phyloP scores from a whole-genome alignment of 2,888 invertebrate genomes.

The Parochlus steinenii region DNA sequence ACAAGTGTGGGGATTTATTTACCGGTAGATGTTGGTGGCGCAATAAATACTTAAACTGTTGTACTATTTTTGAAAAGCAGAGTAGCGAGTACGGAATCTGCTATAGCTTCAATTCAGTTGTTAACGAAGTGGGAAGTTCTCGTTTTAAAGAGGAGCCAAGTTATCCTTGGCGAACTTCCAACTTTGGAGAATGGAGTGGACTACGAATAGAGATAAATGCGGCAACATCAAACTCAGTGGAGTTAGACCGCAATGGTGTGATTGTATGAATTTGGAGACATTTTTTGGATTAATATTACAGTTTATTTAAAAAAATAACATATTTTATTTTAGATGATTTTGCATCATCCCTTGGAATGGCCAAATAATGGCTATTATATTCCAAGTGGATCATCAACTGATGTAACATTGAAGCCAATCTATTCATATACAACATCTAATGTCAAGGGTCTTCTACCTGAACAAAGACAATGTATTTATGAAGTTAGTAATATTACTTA shows the following conservation, averaged over 20 bases:
- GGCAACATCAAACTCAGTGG: conserved; percentile 10
- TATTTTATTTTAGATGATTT: neutral
- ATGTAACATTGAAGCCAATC: neutral
- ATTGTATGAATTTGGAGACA: neutral
- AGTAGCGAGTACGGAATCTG: conserved; percentile 32
- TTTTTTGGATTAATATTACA: too few relatives aligned
- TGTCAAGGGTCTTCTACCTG: conserved; percentile 18
- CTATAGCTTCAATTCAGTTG: conserved; percentile 31
- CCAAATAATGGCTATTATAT: conserved; percentile 1
- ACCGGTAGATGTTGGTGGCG: conserved; percentile 28
- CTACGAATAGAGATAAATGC: neutral
- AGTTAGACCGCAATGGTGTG: neutral
- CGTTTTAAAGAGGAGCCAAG: conserved; percentile 16
- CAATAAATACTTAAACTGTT: conserved; percentile 25
- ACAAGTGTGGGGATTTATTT: conserved; percentile 25
- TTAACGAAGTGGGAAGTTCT: conserved; percentile 18
- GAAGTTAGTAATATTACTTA: too few relatives aligned
- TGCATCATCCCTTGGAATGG: conserved; percentile 2
- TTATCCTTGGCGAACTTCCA: neutral
- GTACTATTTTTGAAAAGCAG: conserved; percentile 29
- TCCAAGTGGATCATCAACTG: neutral
- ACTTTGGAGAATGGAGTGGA: neutral
- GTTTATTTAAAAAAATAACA: neutral
- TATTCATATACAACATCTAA: conserved; percentile 18
- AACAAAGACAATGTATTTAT: conserved; percentile 22